Conservation (phyloP, 2,113 vertebrate genomes). For the Nothoprocta perdicaria region DNA sequence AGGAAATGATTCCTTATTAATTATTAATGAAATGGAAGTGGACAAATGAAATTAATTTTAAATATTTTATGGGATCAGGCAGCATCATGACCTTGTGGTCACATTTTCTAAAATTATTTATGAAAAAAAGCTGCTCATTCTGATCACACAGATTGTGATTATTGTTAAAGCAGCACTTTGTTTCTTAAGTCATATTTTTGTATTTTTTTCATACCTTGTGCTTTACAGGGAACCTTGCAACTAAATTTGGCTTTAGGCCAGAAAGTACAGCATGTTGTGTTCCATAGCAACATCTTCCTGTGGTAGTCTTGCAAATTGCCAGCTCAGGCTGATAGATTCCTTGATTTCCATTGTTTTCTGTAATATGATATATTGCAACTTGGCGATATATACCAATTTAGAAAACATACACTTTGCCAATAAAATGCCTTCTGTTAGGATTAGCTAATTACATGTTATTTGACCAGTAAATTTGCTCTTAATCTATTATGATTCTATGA, state of each 20-base stretch:
- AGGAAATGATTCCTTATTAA: conserved; percentile 26
- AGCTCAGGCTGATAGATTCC: not conserved
- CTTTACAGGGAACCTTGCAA: not conserved
- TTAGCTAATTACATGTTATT: not conserved
- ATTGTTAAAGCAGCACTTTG: not conserved
- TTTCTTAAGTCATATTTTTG: not conserved
- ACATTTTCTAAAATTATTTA: not conserved
- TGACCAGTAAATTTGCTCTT: not conserved
- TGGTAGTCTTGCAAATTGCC: not conserved
- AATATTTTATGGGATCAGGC: conserved; percentile 39
- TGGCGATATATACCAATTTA: not conserved
- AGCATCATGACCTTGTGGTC: not conserved
- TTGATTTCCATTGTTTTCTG: not conserved
- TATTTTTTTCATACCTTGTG: not conserved
- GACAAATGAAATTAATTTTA: conserved; percentile 54
- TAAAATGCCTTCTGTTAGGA: not conserved
- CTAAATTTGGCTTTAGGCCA: not conserved
- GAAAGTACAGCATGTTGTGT: not conserved
- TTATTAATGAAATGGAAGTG: conserved; percentile 43
- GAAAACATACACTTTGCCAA: not conserved
- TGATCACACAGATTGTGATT: not conserved
- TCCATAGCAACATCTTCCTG: not conserved
- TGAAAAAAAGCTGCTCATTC: not conserved
- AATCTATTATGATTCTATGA: not conserved
- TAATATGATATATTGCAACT: not conserved